Evolutionary conservation across 2,113 vertebrate species (phyloP).

Genomic region (Rhadina sibilatrix): DNA sequence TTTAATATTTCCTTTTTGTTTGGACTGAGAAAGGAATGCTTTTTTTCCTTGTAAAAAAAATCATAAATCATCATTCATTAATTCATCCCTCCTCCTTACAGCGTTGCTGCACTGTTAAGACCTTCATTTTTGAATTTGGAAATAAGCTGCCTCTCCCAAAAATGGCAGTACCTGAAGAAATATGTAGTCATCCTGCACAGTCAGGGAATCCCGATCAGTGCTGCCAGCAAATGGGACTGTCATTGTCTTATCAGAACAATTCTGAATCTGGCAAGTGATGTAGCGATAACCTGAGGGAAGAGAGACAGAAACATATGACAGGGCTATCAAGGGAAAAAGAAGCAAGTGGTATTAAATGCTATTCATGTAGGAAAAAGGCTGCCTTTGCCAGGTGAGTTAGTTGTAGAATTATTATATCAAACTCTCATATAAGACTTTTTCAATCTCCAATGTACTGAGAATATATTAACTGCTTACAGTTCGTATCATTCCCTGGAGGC

Average conservation of each 20-base stretch:
- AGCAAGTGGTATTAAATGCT: slow-evolving; percentile 1
- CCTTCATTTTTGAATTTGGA: neutral
- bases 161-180: slow-evolving; percentile 87
- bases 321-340: neutral
- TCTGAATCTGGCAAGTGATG: slow-evolving; percentile 87
- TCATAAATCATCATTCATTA: neutral
- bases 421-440: neutral
- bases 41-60: neutral
- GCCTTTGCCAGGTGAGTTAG: slow-evolving; percentile 32
- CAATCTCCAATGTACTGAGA: neutral
- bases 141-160: neutral
- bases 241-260: slow-evolving; percentile 85
- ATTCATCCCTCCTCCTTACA: neutral
- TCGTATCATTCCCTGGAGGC: neutral
- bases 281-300: slow-evolving; percentile 83
- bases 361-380: neutral
- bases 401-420: slow-evolving; percentile 65
- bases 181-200: slow-evolving; percentile 90
- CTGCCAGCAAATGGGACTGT: slow-evolving; percentile 80
- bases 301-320: slow-evolving; percentile 9
- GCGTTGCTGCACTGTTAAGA: neutral
- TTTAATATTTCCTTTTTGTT: neutral
- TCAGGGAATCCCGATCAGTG: slow-evolving; percentile 86
- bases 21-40: neutral
- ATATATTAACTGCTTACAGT: slow-evolving; percentile 51